Base-by-base conservation (phyloP, 35 echinoderm and acorn worm genomes). In the Holothuria glaberrima region DNA sequence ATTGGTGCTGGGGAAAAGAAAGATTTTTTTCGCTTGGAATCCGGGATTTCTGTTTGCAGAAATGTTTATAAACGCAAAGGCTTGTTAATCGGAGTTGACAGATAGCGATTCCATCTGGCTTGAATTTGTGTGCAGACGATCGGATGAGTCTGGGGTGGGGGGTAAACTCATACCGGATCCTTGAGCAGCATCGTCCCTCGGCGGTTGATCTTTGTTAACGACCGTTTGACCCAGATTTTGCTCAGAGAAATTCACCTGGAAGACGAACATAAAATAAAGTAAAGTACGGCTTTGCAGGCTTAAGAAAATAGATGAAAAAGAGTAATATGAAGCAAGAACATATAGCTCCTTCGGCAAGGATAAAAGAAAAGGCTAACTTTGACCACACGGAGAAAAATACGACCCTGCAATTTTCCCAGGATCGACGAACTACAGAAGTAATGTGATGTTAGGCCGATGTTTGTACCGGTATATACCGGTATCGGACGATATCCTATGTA, bases 221-320 rank as follows among this genome's bases (percentile, higher is more conserved):
- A 75, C 35, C 27, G 93, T 91, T 67, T 91, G 93, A 24, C 93
- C 93, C 20, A 96, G 72, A 60, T 89, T 96, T 63, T 95, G 90
- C 82, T 96, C 94, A n/a, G 94, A 96, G 71, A 96, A 96, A 74
- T 96, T 96, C 22, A 96, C 94, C 94, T 96, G 82, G 1, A 79
- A 30, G 62, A 24, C 14, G 84, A 64, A 84, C n/a, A 21, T 10
- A 63, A 89, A 25, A 89, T 29, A 35, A 68, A 25, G 22, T 69
- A 33, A 17, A 17, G 3, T 29, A 26, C 9, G 0, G 31, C 0
- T 69, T 29, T 21, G 10, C 9, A 26, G 3, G 66, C 31, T 69
- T 14, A 54, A 17, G 50, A 1, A 14, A 1, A 1, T 17, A 17
- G 50, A 12, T 54, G 13, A 54, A 17, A 9, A 14, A 54, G 50